phyloP scores from a whole-genome alignment of 2,113 vertebrate species.

The crab-eating macaque (Macaca fascicularis) region T2T-MFA8v1.1 NC_088385.1:105497001-105497500 shows the following conservation, averaged over 20 bases:
- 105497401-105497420: not conserved
- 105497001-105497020: not conserved
- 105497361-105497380: not conserved
- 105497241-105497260: not conserved
- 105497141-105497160: too few relatives aligned
- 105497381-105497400: not conserved
- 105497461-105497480: not conserved
- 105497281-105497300: not conserved
- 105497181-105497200: not conserved
- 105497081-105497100: not conserved
- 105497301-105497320: not conserved
- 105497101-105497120: not conserved
- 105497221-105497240: not conserved
- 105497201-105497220: not conserved
- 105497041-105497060: not conserved
- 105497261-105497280: not conserved
- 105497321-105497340: not conserved
- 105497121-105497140: not conserved
- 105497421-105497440: not conserved
- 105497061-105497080: not conserved
- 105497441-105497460: too few relatives aligned
- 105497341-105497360: not conserved
- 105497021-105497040: not conserved
- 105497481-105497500: not conserved
- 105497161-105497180: not conserved